Evolutionary conservation across 2,113 vertebrate genomes (phyloP), one percentile per base, ranked within the genome.

Genomic region (Cyprinodon brontotheroides): DNA sequence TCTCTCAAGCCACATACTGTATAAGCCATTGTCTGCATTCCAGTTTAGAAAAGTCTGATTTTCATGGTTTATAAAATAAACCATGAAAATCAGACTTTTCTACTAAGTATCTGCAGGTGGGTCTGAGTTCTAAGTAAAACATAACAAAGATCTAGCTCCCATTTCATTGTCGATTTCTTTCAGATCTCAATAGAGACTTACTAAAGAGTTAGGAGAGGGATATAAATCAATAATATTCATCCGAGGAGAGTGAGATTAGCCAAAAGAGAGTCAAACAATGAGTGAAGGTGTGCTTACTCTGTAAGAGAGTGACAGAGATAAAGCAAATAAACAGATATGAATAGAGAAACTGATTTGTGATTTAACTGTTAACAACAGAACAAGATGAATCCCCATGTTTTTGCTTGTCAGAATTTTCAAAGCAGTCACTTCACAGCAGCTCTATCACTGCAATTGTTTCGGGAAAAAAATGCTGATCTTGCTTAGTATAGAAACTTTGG

Each of bases 221-320:
- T n/a, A 53, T 20, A 74, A 73, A 77, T 40, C 5, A 36, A 60
- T 48, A 59, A 6, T 36, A 53, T 39, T 67, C 71, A 69, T 39
- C 41, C n/a, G 48, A 47, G 61, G 8, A 36, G 65, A 64, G 37
- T 10, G 3, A 61, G 45, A 65, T 53, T 20, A 60, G 63, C 41
- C 13, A 70, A 43, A 41, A 50, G 4, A 38, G 40, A 9, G 10
- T 0, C 47, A 59, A 69, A 74, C 14, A 73, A 50, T 3, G 2
- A 57, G 17, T 57, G 50, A 57, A 39, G 38, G 9, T 65, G 14
- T 69, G 13, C 29, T 60, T 68, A 11, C 41, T 50, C 29, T 64
- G 57, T 70, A 53, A 61, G n/a, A 59, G 15, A 81, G 17, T 48
- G 43, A 68, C 6, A 50, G 37, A 22, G 57, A 59, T 2, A 20